A percentile compares a stretch with the other conserved stretches of the same genome.
Evolutionary conservation across 1,140 invertebrate species (phyloP).

Genomic region (Bicyclus anynana): DNA sequence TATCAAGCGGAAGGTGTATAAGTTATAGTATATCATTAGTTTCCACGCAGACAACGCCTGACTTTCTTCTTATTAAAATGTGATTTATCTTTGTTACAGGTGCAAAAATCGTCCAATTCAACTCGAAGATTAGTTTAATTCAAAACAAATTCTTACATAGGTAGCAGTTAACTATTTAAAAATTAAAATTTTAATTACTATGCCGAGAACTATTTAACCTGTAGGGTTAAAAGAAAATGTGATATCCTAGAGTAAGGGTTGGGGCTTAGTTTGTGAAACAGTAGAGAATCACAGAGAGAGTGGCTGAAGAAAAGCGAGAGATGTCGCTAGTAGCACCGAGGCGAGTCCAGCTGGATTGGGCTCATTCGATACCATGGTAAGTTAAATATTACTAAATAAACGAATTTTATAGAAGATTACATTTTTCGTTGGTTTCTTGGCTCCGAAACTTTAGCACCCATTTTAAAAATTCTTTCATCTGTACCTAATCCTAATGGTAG

Average conservation of each 20-base stretch:
- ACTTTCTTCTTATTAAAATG: background rate
- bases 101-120: background rate
- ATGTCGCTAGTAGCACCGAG: conserved; percentile 67
- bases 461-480: no score
- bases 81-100: conserved; percentile 18
- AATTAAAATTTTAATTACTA: no score
- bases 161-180: no score
- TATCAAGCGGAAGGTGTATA: no score
- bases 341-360: conserved; percentile 60
- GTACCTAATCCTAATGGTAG: no score
- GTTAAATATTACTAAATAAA: conserved; percentile 11
- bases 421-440: no score
- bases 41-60: no score
- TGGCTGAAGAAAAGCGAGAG: conserved; percentile 37
- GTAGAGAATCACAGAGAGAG: conserved; percentile 16
- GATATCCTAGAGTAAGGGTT: background rate
- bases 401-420: no score
- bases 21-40: no score
- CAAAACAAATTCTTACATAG: no score
- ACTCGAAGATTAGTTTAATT: background rate
- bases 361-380: conserved; percentile 63
- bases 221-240: background rate
- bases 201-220: no score
- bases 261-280: background rate
- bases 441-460: no score